Evolutionary conservation across 2,888 invertebrate genomes (phyloP), one percentile per base, ranked within the genome.

Genomic region (Plusia festucae): DNA sequence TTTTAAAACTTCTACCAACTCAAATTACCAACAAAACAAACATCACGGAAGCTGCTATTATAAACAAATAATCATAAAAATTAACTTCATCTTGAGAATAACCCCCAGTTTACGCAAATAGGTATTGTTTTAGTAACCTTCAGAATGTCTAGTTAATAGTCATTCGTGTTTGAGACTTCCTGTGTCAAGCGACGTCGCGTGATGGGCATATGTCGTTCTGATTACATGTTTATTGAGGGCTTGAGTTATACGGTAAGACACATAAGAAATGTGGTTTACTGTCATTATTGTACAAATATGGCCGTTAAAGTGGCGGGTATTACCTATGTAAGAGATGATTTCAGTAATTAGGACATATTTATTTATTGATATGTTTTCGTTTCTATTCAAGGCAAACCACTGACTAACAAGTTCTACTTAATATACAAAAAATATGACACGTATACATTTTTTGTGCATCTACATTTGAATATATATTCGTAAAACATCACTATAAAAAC

Each of bases 131-230:
- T 53, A 24, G 58, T 30, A 52, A n/a, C 76, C 76, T 71, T 73
- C 57, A 22, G 22, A 49, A 27, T n/a, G 56, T 76, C 51, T 65
- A 9, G n/a, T 2, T 64, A 77, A 72, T 77, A 60, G 60, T 30
- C 53, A 64, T 68, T 68, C 55, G 63, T 73, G 74, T 55, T 32
- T 34, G 61, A 61, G 52, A 46, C 61, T 55, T 74, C 74, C 74
- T 73, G 74, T 34, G 56, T 27, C 57, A 57, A 32, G 20, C 52
- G 62, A 53, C n/a, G 56, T 44, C 52, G 56, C 73, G 53, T 63
- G 73, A 73, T 49, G 57, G 40, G 15, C 53, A 54, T 20, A 61
- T 73, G 74, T 68, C 73, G 64, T 1, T 53, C 30, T 71, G 59
- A 73, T 73, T 71, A 73, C 18, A 73, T 40, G 66, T 46, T 73